A percentile compares a stretch with the other conserved stretches of the same genome.
These are phyloP conservation scores for Ranitomeya imitator DNA, from an alignment of 2,113 vertebrate genomes.

Conservation along the genomic window DNA sequence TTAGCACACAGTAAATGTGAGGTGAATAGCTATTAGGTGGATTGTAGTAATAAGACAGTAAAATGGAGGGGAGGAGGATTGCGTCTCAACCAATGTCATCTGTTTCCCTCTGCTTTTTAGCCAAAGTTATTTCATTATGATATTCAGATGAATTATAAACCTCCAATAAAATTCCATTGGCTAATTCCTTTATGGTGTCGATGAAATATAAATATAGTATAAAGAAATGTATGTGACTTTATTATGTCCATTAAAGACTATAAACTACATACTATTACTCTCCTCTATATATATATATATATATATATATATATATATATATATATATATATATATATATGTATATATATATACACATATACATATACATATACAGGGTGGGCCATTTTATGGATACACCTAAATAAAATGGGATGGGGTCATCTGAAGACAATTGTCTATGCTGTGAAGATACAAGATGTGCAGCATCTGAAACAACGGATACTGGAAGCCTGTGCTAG, in stretches of 20 bases:
- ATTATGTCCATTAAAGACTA: not conserved
- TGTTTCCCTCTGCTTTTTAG: slow-evolving; percentile 18
- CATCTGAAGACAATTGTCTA: no score
- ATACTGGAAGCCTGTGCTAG: no score
- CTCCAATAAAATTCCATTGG: slow-evolving; percentile 21
- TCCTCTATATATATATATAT: no score
- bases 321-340: no score
- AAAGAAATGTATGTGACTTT: not conserved
- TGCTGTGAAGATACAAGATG: no score
- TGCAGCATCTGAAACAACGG: no score
- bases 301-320: no score
- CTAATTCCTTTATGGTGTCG: slow-evolving; percentile 15
- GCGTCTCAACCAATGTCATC: not conserved
- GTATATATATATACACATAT: no score
- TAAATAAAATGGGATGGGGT: no score
- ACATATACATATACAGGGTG: no score
- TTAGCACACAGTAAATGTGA: not conserved
- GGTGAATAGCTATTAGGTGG: not conserved
- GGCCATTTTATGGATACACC: no score
- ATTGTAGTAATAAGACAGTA: not conserved
- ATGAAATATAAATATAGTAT: not conserved
- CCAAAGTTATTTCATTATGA: not conserved
- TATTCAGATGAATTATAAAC: not conserved
- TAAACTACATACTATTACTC: not conserved
- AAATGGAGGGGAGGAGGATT: not conserved